These are phyloP conservation scores for Salvelinus namaycush DNA, from an alignment of 2,113 vertebrate species.

Conservation along the genomic window DNA sequence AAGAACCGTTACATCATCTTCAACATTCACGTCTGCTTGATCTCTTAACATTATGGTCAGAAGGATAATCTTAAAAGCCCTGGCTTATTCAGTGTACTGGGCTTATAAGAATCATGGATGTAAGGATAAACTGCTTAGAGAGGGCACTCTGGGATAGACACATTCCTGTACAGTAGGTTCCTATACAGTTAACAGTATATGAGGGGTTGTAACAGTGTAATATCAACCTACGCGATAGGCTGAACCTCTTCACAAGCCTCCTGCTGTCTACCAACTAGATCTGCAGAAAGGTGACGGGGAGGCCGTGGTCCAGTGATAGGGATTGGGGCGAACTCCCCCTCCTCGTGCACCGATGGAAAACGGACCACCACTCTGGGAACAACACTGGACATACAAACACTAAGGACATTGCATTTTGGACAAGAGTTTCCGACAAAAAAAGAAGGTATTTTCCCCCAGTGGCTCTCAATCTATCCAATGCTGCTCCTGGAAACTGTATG, in stretches of 20 bases:
- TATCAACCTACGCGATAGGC: constrained; percentile 88
- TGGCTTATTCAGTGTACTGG: background rate
- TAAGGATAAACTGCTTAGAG: background rate
- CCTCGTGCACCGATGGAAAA: constrained; percentile 78
- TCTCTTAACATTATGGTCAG: background rate
- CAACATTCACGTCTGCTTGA: constrained; percentile 1
- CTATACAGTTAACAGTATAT: background rate
- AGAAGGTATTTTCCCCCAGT: no score
- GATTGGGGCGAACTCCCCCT: constrained; percentile 75
- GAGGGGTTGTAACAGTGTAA: background rate
- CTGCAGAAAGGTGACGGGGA: constrained; percentile 88
- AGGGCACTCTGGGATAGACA: background rate
- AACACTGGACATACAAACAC: constrained; percentile 71
- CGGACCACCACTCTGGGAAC: constrained; percentile 87
- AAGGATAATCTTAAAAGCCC: background rate
- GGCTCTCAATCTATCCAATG: no score
- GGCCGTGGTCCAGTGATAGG: constrained; percentile 81
- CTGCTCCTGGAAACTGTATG: no score
- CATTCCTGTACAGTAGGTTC: background rate
- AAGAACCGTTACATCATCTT: constrained; percentile 62
- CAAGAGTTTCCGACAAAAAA: background rate
- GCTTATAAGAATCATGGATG: background rate
- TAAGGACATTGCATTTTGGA: background rate
- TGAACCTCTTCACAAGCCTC: constrained; percentile 92
- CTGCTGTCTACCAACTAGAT: constrained; percentile 95